Percentiles rank a stretch among this genome's conserved stretches.
Conservation (phyloP, 2,797 vertebrate genomes). For the Hydrophis major region DNA sequence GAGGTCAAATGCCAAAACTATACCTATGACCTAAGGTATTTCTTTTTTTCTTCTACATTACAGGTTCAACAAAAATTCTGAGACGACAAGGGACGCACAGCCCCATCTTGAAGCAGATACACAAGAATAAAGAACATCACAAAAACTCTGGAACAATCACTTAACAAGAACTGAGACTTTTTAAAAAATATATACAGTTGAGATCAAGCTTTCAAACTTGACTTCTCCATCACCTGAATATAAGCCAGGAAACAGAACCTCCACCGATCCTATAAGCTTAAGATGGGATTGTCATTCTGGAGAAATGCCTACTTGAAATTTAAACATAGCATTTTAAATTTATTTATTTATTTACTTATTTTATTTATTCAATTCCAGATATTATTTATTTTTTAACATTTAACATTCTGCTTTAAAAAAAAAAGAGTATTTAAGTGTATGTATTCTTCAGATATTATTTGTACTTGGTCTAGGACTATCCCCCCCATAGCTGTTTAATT, state of each 20-base stretch:
- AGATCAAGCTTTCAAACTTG: background rate
- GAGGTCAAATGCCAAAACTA: background rate
- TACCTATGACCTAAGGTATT: background rate
- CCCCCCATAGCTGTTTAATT: background rate
- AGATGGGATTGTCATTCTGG: background rate
- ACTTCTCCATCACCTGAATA: background rate
- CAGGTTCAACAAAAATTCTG: background rate
- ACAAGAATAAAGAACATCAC: background rate
- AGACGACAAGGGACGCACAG: background rate
- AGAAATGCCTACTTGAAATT: background rate
- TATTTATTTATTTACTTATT: background rate
- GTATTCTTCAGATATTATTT: slow-evolving; percentile 8
- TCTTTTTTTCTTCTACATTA: background rate
- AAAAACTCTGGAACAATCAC: background rate
- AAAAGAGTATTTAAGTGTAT: background rate
- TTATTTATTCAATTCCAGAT: background rate
- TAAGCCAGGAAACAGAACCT: background rate
- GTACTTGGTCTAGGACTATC: background rate
- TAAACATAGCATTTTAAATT: background rate
- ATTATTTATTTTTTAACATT: background rate
- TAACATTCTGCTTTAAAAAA: background rate
- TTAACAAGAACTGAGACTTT: background rate
- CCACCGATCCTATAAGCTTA: background rate
- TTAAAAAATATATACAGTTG: background rate
- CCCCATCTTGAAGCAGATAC: background rate